Conservation (phyloP, 1,140 invertebrate species). For the Bombus pascuorum region DNA sequence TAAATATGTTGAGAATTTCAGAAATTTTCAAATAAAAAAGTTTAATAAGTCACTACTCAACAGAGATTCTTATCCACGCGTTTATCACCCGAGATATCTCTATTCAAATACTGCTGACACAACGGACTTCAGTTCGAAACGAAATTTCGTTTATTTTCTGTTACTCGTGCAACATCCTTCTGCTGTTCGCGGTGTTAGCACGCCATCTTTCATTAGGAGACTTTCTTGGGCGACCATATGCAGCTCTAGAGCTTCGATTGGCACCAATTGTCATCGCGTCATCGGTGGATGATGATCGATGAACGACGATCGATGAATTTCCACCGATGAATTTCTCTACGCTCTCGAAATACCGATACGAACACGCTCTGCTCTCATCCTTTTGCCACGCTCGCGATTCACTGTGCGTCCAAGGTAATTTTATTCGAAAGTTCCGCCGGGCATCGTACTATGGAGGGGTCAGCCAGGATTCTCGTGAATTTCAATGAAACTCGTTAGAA, state of each 20-base stretch:
- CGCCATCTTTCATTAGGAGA: conserved; percentile 10
- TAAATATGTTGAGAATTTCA: not conserved
- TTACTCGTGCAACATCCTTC: not conserved
- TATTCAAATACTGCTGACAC: not conserved
- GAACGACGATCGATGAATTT: conserved; percentile 26
- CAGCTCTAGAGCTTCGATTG: conserved; percentile 24
- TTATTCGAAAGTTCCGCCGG: conserved; percentile 2
- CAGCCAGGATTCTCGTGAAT: conserved; percentile 32
- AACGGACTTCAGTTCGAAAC: not conserved
- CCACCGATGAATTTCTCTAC: conserved; percentile 27
- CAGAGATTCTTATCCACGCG: not conserved
- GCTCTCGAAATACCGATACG: not conserved
- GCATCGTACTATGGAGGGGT: not conserved
- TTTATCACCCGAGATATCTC: not conserved
- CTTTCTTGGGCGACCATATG: not conserved
- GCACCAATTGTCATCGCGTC: conserved; percentile 37
- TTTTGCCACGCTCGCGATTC: conserved; percentile 11
- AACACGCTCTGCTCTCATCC: not conserved
- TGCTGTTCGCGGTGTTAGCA: not conserved
- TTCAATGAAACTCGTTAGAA: conserved; percentile 46
- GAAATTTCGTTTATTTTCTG: conserved; percentile 31
- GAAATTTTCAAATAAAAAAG: not conserved
- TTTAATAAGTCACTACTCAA: not conserved
- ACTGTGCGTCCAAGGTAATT: conserved; percentile 17
- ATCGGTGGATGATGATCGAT: conserved; percentile 37